Conservation (phyloP, 2,797 vertebrate genomes). For the Eulemur rubriventer region DNA sequence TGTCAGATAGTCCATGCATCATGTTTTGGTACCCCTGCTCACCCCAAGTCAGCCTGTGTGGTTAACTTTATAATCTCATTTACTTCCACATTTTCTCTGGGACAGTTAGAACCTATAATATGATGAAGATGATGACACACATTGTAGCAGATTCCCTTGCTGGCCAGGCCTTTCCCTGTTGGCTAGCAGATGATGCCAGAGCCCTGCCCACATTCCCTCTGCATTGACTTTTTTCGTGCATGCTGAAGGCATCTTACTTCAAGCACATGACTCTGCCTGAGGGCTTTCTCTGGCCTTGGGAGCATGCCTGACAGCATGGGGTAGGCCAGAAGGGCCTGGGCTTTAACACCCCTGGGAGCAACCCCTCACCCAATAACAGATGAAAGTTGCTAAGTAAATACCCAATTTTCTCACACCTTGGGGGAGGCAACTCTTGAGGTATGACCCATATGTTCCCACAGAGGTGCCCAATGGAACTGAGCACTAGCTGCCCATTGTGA, state of each 20-base stretch:
- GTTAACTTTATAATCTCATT: neutral
- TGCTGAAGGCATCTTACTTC: neutral
- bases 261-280: neutral
- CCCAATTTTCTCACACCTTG: neutral
- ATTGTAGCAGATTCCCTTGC: neutral
- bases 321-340: neutral
- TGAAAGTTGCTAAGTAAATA: neutral
- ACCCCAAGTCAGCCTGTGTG: neutral
- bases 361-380: neutral
- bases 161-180: neutral
- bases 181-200: neutral
- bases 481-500: neutral
- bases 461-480: neutral
- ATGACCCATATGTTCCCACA: neutral
- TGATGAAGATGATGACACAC: neutral
- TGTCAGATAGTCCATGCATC: neutral
- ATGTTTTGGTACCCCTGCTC: neutral
- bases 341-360: neutral
- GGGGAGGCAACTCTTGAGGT: neutral
- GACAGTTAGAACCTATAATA: neutral
- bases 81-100: neutral
- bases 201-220: neutral
- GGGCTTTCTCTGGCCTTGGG: neutral
- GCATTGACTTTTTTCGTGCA: fast-evolving
- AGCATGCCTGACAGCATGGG: neutral